Evolutionary conservation across 2,888 invertebrate species (phyloP).

Genomic region (Drosophila greeni): DNA sequence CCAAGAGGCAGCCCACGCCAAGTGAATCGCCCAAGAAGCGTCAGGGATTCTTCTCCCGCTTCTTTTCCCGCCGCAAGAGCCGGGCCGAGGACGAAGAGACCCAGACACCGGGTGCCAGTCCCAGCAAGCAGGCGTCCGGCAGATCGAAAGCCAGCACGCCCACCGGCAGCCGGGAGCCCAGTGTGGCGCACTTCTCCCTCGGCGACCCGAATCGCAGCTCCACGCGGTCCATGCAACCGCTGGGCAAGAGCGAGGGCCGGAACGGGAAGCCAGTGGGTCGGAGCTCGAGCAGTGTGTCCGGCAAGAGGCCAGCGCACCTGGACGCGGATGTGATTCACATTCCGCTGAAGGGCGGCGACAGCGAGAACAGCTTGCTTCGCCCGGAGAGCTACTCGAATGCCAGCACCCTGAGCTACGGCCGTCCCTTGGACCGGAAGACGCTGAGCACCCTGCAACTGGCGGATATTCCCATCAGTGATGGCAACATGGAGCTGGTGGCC

Average conservation of each 20-base stretch:
- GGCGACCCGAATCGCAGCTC: conserved; percentile 76
- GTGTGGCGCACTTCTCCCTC: conserved; percentile 73
- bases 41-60: conserved; percentile 83
- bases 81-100: conserved; percentile 75
- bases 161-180: conserved; percentile 74
- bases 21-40: conserved; percentile 82
- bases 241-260: conserved; percentile 72
- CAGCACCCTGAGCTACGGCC: conserved; percentile 76
- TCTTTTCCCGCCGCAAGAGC: conserved; percentile 81
- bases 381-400: conserved; percentile 78
- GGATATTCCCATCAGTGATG: conserved; percentile 79
- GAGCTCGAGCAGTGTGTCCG: conserved; percentile 82
- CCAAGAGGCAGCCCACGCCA: conserved; percentile 79
- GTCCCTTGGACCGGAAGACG: conserved; percentile 78
- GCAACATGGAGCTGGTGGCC: conserved; percentile 82
- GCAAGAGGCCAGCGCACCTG: conserved; percentile 80
- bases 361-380: conserved; percentile 79
- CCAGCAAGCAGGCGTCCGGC: conserved; percentile 9
- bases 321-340: conserved; percentile 84
- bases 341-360: conserved; percentile 82
- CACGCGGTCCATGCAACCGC: conserved; percentile 73
- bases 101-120: conserved; percentile 16
- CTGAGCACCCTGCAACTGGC: conserved; percentile 79
- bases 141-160: conserved; percentile 66
- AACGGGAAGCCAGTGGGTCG: conserved; percentile 80